Evolutionary conservation across 1,140 invertebrate genomes (phyloP).

Genomic region (Psix sp.): DNA sequence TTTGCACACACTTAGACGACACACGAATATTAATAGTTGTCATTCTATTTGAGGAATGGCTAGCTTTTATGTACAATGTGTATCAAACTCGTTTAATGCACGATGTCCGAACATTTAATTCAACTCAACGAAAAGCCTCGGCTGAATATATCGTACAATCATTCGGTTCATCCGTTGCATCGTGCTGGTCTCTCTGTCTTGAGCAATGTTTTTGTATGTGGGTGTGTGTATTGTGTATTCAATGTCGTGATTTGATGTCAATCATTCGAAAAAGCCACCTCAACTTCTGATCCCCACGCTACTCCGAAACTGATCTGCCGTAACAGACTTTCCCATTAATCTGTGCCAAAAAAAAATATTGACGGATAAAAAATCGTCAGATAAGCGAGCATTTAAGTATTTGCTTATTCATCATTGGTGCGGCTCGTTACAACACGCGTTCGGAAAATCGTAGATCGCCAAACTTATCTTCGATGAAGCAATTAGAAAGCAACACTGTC

Average conservation of each 20-base stretch:
- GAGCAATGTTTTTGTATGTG: too few species aligned
- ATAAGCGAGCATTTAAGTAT: slow-evolving; percentile 2
- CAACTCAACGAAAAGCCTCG: slow-evolving; percentile 26
- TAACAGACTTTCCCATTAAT: slow-evolving; percentile 22
- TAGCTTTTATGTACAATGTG: slow-evolving; percentile 59
- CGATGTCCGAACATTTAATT: slow-evolving; percentile 35
- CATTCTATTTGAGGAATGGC: slow-evolving; percentile 58
- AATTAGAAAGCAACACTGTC: slow-evolving; percentile 49
- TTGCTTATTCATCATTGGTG: slow-evolving; percentile 36
- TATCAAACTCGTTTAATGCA: slow-evolving; percentile 31
- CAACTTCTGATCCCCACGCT: slow-evolving; percentile 36
- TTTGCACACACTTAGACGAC: slow-evolving; percentile 39
- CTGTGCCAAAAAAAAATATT: slow-evolving; percentile 2
- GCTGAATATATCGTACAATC: slow-evolving; percentile 51
- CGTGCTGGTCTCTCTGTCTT: slow-evolving; percentile 39
- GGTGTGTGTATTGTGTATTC: slow-evolving; percentile 25
- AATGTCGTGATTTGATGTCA: slow-evolving; percentile 31
- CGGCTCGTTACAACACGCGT: slow-evolving; percentile 18
- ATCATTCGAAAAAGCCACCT: slow-evolving; percentile 9
- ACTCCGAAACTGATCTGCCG: background rate
- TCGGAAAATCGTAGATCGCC: slow-evolving; percentile 36
- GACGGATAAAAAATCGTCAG: slow-evolving; percentile 1
- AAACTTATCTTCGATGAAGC: slow-evolving; percentile 42
- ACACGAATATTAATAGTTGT: slow-evolving; percentile 52
- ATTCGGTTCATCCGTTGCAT: slow-evolving; percentile 32